Conservation (phyloP, 2,113 vertebrate genomes). For the Balaeniceps rex region DNA sequence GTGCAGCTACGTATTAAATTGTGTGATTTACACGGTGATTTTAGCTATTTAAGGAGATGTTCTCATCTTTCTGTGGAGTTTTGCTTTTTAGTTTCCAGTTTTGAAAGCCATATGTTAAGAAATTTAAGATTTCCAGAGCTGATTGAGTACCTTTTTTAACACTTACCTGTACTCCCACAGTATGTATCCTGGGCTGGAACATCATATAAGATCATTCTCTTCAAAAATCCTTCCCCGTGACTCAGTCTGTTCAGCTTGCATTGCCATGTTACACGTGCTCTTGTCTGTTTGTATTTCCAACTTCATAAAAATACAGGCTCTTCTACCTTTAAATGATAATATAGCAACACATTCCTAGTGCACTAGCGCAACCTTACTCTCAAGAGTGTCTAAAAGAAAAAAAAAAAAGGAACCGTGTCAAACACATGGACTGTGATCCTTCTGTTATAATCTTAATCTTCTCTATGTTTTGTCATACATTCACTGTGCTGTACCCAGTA, state of each 20-base stretch:
- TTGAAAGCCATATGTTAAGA: neutral
- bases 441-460: neutral
- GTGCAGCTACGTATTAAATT: rapidly evolving
- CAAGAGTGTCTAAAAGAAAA: neutral
- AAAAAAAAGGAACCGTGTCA: neutral
- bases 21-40: rapidly evolving
- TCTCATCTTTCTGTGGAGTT: too few species aligned
- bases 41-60: rapidly evolving
- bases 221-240: rapidly evolving
- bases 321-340: neutral
- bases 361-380: neutral
- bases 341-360: rapidly evolving
- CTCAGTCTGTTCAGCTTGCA: neutral
- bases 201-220: too few species aligned
- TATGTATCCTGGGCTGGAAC: neutral
- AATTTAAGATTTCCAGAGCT: neutral
- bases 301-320: neutral
- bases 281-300: neutral
- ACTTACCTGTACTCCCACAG: too few species aligned
- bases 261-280: rapidly evolving
- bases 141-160: rapidly evolving
- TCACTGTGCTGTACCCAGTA: rapidly evolving
- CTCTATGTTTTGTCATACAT: rapidly evolving
- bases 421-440: rapidly evolving
- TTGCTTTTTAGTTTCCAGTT: neutral